Base-by-base conservation (phyloP, 2,888 invertebrate species). In the Spatulosminthurus flaviceps region DNA sequence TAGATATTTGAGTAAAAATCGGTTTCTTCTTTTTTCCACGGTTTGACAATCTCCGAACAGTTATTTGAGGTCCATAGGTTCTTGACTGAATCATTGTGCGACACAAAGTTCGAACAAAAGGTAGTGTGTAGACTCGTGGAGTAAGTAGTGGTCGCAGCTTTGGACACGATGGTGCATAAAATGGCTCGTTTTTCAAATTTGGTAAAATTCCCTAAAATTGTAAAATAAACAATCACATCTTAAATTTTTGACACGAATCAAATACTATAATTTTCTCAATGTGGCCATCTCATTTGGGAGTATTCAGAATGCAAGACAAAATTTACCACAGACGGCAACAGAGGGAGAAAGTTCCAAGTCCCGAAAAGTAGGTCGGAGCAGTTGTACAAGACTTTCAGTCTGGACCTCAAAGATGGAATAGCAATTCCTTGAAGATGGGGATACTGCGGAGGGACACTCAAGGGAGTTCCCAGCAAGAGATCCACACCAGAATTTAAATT, bases 41-140 rank as follows among this genome's bases (percentile, higher is more conserved):
- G 75, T 90, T 90, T 7, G 90, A 88, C 34, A 92, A 88, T 67
- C 92, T 87, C 83, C 90, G 89, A 16, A 92, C 91, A 7, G 90
- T 91, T 29, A 92, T 91, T 86, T 91, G 91, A 0, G 92, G 92
- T 0, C 92, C 92, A 85, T 91, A 92, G 86, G 91, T 92, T 83
- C 90, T 89, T 22, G 91, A 91, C 86, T 91, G 91, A 13, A 91
- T 90, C 92, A 92, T 92, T 0, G 91, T 92, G 80, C 91, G 89
- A n/a, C 91, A 91, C 13, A 92, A 88, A 81, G 91, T 90, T 75
- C 91, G 87, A 1, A 92, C 91, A 86, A 92, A 89, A 0, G 92
- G 92, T 80, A 92, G 87, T 0, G 91, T 91, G 86, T 91, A 91
- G 2, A 92, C 91, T 73, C 91, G 86, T 0, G 91, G 90, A 0